Base-by-base conservation (phyloP, 1,140 invertebrate species). In the Sogatella furcifera region DNA sequence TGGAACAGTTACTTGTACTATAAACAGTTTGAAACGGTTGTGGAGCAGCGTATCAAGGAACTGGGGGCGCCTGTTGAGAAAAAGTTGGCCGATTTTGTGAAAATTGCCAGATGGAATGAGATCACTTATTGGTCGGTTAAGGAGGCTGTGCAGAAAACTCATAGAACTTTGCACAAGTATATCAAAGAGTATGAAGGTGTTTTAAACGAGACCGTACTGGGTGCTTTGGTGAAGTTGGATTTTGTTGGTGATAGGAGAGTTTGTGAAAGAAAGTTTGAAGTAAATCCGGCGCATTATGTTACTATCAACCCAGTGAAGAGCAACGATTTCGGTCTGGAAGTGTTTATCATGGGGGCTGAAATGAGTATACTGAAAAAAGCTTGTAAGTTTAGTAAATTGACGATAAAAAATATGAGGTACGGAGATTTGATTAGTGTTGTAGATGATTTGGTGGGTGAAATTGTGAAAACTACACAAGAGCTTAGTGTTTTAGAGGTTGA, bases 91-190 rank as follows among this genome's bases (percentile, higher is more conserved):
- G 91, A 96, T 62, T 95, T 93, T 72, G 89, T 98, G 0, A 97
- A 97, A 72, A 97, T 98, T 46, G 88, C 87, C n/a, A 80, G 90
- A 34, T 98, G 95, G 89, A 77, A 82, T 64, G 95, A 98, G 69
- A 83, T 95, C 1, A 97, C 89, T 69, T 95, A 95, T 70, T 97
- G 90, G 83, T 84, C 91, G n/a, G 82, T 98, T 9, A 93, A 91
- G 65, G 84, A 89, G 64, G 85, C 88, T 5, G 83, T 95, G 3
- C 83, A 89, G 22, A 95, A 92, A 72, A 88, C 90, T 1, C 92
- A 97, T 69, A 84, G 86, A 63, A 91, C 85, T 21, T 71, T 98
- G 1, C 86, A 89, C 66, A 95, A 94, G 72, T 85, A 87, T 65
- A 84, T 93, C 3, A 88, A 89, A 67, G 85, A 92, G 66, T 96